phyloP scores from a whole-genome alignment of 2,888 invertebrate species.

The Epsilonema sp. region DNA sequence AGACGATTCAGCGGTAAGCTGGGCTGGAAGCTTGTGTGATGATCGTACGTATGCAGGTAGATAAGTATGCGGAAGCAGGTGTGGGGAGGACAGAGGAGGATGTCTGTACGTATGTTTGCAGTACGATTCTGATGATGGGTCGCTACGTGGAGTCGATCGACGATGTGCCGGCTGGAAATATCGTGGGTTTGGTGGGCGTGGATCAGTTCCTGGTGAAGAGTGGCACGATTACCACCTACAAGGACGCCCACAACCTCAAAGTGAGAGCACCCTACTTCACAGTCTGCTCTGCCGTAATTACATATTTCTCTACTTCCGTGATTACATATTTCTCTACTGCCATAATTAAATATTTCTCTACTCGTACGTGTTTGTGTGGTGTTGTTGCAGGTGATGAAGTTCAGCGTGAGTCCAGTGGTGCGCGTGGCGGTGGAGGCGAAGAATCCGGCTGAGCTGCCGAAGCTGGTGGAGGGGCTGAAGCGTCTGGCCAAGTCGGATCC shows the following conservation, averaged over 20 bases:
- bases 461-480: slow-evolving; percentile 77
- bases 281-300: too few species aligned
- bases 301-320: too few species aligned
- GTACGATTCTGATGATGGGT: slow-evolving; percentile 99
- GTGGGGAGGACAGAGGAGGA: too few species aligned
- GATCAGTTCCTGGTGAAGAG: slow-evolving; percentile 99
- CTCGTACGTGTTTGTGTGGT: neutral
- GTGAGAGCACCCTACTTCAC: slow-evolving; percentile 14
- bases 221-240: slow-evolving; percentile 94
- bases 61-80: too few species aligned
- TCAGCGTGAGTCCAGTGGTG: slow-evolving; percentile 97
- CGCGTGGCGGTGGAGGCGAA: slow-evolving; percentile 98
- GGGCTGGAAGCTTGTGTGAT: too few species aligned
- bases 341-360: too few species aligned
- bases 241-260: slow-evolving; percentile 96
- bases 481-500: slow-evolving; percentile 98
- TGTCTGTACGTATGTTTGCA: too few species aligned
- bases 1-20: slow-evolving; percentile 73
- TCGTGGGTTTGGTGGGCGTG: slow-evolving; percentile 97
- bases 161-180: slow-evolving; percentile 97
- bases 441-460: slow-evolving; percentile 95
- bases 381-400: slow-evolving; percentile 71
- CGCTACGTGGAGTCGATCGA: slow-evolving; percentile 98
- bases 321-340: too few species aligned
- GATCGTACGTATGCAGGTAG: too few species aligned